These are phyloP conservation scores for Cydia strobilella DNA, from an alignment of 1,140 invertebrate genomes.

Conservation along the genomic window DNA sequence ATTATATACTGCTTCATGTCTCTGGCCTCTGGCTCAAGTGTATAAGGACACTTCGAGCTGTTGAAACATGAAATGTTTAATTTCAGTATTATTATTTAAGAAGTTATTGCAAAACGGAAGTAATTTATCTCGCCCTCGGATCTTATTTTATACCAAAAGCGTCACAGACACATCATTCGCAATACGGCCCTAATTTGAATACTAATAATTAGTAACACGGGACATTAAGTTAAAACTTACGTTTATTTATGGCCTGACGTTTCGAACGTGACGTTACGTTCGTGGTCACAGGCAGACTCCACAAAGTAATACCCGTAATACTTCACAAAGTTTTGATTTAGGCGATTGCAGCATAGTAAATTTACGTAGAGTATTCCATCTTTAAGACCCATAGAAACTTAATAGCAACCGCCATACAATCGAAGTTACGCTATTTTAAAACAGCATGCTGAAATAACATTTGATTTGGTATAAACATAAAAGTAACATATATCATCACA, in stretches of 20 bases:
- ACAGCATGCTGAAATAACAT: too few relatives aligned
- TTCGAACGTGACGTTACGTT: too few relatives aligned
- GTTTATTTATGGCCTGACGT: too few relatives aligned
- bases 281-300: too few relatives aligned
- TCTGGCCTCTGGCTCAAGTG: background rate
- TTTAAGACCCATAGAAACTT: background rate
- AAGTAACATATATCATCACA: too few relatives aligned
- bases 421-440: too few relatives aligned
- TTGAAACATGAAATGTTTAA: background rate
- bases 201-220: too few relatives aligned
- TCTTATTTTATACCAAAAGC: background rate
- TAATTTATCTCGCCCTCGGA: background rate
- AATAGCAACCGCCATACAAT: background rate
- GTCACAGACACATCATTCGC: slow-evolving; percentile 15
- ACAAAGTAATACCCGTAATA: too few relatives aligned
- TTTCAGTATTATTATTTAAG: background rate
- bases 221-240: too few relatives aligned
- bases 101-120: background rate
- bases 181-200: slow-evolving; percentile 26
- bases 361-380: background rate
- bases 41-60: background rate
- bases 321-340: slow-evolving; percentile 51
- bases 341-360: slow-evolving; percentile 36
- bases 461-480: too few relatives aligned
- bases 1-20: background rate